phyloP scores from a whole-genome alignment of 2,888 invertebrate species.

The Marronus borbonicus region DNA sequence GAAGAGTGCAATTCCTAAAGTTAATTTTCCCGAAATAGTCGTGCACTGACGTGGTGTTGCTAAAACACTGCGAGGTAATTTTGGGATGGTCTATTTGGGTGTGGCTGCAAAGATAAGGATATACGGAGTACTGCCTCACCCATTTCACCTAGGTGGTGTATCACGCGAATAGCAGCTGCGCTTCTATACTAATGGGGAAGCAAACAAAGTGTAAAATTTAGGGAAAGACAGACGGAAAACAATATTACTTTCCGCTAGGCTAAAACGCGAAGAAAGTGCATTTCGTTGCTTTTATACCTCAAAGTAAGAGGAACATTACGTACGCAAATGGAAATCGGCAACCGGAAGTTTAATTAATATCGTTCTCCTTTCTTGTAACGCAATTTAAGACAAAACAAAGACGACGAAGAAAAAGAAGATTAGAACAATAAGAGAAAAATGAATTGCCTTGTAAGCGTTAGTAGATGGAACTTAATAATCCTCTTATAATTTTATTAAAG shows the following conservation, averaged over 20 bases:
- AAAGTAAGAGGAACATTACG: neutral
- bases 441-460: constrained; percentile 29
- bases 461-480: constrained; percentile 38
- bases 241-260: neutral
- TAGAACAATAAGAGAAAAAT: constrained; percentile 40
- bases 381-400: constrained; percentile 28
- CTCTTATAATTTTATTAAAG: constrained; percentile 38
- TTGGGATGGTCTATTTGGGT: constrained; percentile 37
- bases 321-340: constrained; percentile 16
- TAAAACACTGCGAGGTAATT: constrained; percentile 25
- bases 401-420: constrained; percentile 6
- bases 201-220: constrained; percentile 41
- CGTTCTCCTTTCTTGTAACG: constrained; percentile 16
- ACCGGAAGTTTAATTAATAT: constrained; percentile 35
- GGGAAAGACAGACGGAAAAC: constrained; percentile 19
- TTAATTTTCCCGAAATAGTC: constrained; percentile 29
- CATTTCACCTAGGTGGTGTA: constrained; percentile 30
- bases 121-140: constrained; percentile 24
- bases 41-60: constrained; percentile 5
- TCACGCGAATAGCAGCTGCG: constrained; percentile 23
- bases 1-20: neutral
- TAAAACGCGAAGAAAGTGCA: constrained; percentile 26
- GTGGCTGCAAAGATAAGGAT: constrained; percentile 30
- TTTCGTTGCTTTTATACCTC: neutral
- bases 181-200: constrained; percentile 31